Evolutionary conservation across 1,140 invertebrate genomes (phyloP), one percentile per base, ranked within the genome.

Genomic region (Colletes gigas): DNA sequence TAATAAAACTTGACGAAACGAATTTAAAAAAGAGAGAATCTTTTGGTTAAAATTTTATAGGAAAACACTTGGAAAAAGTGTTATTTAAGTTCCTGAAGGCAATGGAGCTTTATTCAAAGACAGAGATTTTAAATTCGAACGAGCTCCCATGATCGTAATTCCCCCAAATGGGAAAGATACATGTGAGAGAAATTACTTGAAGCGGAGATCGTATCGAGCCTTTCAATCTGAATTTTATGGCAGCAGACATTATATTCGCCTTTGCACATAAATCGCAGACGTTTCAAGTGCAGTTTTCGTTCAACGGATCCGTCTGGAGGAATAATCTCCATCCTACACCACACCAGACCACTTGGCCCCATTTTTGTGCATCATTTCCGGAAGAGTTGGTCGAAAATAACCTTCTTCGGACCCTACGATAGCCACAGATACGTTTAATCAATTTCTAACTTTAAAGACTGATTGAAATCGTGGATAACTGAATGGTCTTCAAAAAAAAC

Each of bases 331-430:
- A 30, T 14, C 15, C 19, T 47, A 41, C 8, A 41, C 8, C 15
- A 15, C 1, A 55, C 30, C 44, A n/a, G 47, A 55, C 44, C 30
- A 66, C 47, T 76, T 65, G 66, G 47, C 50, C 65, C 10, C 21
- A 50, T 60, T 72, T 71, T 10, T 52, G 39, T 30, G 19, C 41
- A 14, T 44, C 21, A 30, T 41, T 41, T 12, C 1, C 9, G 21
- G 59, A 30, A 41, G 59, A 82, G 17, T 82, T 67, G 12, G 21
- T 21, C 41, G 41, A 21, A 60, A 55, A 10, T 9, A n/a, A 52
- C 5, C n/a, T 65, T 60, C 21, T 62, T 8, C 4, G 50, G 12
- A 70, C 12, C 2, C 57, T 14, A 39, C 21, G 30, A 60, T 59
- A 19, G n/a, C 19, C 9, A 54, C 4, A 60, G 30, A 60, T 47